Base-by-base conservation (phyloP, 2,797 vertebrate species). In the Amniataba percoides region DNA sequence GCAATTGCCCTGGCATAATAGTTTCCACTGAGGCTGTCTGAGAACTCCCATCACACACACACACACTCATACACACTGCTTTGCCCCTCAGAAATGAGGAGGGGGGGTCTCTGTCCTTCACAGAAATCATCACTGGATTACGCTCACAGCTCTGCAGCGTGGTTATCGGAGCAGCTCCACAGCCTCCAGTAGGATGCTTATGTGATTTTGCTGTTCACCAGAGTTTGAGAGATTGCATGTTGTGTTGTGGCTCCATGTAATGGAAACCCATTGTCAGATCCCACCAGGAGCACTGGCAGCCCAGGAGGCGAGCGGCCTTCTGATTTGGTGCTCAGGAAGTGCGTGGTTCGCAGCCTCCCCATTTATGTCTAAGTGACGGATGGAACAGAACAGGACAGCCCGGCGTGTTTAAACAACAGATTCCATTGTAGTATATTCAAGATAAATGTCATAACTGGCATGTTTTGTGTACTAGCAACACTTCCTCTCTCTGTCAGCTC, bases 1-100 rank as follows among this genome's bases (percentile, higher is more conserved):
- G 56, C 71, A 79, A 73, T 78, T 85, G 63, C 69, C 48, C 62
- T 58, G 71, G 61, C 82, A 80, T 85, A 84, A 89, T 90, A 92
- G 83, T 93, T 94, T 94, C 93, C 93, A 88, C 67, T 42, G 68
- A 77, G 36, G 52, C 67, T 68, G 53, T 78, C 49, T 51, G 78
- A 76, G 74, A 66, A 66, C 70, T 74, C 13, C 67, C 46, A 45
- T 48, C 27, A 52, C 21, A 14, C 57, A 64, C 64, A 61, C 39
- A 68, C 74, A 70, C 52, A 46, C 18, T 25, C 63, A 13, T 2
- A 40, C 66, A 53, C 53, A 19, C 31, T 5, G 19, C 7, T 31
- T 45, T 56, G 4, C 21, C 7, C 31, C 48, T 36, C 1, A 46
- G 2, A 76, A 61, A 46, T 19, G 6, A 42, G 25, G 36, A 46